Percentiles rank a stretch among this genome's conserved stretches.
phyloP scores from a whole-genome alignment of 2,888 invertebrate genomes.

The Mythimna ferrago region DNA sequence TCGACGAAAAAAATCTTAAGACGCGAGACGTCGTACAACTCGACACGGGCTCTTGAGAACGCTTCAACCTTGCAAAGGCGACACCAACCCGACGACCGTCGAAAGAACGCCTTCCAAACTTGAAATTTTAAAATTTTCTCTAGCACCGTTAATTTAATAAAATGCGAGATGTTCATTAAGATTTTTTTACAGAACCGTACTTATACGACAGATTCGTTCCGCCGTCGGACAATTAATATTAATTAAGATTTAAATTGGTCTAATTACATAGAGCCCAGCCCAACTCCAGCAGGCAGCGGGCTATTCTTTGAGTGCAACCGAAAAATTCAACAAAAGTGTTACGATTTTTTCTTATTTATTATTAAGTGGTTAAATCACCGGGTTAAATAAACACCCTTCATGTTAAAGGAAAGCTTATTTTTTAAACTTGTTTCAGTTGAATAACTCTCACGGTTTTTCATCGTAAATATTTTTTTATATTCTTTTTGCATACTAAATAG shows the following conservation, averaged over 20 bases:
- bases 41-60: constrained; percentile 68
- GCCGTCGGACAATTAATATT: constrained; percentile 90
- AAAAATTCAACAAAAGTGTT: constrained; percentile 72
- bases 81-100: constrained; percentile 59
- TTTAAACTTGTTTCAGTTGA: neutral
- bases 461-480: neutral
- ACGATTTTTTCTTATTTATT: constrained; percentile 38
- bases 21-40: constrained; percentile 62
- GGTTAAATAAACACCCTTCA: constrained; percentile 2
- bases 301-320: constrained; percentile 77
- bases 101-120: constrained; percentile 59
- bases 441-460: neutral
- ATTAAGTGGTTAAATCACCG: constrained; percentile 8
- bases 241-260: constrained; percentile 91
- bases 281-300: constrained; percentile 81
- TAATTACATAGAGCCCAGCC: constrained; percentile 89
- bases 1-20: constrained; percentile 75
- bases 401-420: neutral
- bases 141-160: constrained; percentile 61
- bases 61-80: constrained; percentile 70
- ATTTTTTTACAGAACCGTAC: constrained; percentile 82
- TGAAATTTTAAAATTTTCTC: constrained; percentile 56
- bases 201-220: constrained; percentile 89
- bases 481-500: constrained; percentile 17
- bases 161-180: constrained; percentile 67